Evolutionary conservation across 2,797 vertebrate genomes (phyloP).

Genomic region (Rallus crepitans): DNA sequence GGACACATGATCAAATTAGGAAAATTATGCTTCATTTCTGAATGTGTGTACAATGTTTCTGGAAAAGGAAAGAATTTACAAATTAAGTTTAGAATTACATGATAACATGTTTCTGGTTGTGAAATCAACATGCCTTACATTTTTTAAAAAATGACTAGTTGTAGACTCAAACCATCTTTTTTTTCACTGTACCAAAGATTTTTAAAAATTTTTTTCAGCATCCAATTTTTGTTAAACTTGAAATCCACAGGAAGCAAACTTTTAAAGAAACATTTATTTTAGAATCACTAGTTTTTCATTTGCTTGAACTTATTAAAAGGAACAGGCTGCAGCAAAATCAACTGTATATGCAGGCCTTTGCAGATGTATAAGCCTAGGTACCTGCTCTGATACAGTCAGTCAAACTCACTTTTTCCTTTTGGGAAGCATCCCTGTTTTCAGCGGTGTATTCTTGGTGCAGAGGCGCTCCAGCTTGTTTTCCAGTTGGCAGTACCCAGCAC

Average conservation of each 20-base stretch:
- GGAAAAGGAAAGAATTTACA: neutral
- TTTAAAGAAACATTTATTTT: neutral
- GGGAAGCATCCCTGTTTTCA: neutral
- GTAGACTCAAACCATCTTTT: neutral
- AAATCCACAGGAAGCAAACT: neutral
- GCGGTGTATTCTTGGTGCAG: neutral
- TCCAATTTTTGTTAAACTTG: neutral
- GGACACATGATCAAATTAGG: neutral
- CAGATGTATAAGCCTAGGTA: neutral
- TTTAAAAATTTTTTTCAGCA: neutral
- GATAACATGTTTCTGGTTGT: neutral
- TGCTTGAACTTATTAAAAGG: neutral
- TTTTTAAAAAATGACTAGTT: neutral
- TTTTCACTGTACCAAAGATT: neutral
- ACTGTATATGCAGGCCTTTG: neutral
- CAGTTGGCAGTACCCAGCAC: neutral
- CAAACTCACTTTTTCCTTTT: neutral
- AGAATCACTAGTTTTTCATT: neutral
- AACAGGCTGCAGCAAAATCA: neutral
- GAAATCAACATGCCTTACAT: neutral
- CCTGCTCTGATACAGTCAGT: neutral
- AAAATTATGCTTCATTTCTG: neutral
- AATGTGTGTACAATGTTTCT: neutral
- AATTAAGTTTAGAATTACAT: neutral
- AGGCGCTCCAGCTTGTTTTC: neutral